Evolutionary conservation across 1,140 invertebrate species (phyloP).

Genomic region (Phortica variegata): DNA sequence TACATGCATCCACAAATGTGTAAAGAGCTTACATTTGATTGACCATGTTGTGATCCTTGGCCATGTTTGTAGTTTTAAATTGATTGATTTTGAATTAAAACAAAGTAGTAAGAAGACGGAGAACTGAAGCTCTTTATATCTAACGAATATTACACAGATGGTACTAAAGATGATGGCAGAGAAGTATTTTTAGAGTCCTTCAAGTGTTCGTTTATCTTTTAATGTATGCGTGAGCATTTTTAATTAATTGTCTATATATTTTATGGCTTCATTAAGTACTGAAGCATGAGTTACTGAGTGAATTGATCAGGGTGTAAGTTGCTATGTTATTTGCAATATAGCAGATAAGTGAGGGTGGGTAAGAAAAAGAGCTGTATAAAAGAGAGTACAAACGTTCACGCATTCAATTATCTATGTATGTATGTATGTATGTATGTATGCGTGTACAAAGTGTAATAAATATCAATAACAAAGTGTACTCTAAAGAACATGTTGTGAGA

Average conservation of each 20-base stretch:
- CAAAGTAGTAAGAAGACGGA: conserved; percentile 33
- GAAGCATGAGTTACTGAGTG: no score
- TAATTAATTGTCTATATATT: conserved; percentile 56
- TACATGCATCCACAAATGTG: background rate
- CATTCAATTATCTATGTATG: conserved; percentile 21
- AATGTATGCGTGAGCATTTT: conserved; percentile 32
- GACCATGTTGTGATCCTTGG: background rate
- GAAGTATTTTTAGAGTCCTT: background rate
- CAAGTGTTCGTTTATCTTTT: background rate
- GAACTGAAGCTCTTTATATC: conserved; percentile 45
- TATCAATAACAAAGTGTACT: conserved; percentile 54
- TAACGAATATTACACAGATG: conserved; percentile 19
- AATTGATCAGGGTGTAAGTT: no score
- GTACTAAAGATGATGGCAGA: background rate
- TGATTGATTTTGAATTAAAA: conserved; percentile 1
- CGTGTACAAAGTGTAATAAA: conserved; percentile 39
- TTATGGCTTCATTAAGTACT: conserved; percentile 56
- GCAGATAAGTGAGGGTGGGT: background rate
- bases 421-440: conserved; percentile 6
- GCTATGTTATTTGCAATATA: conserved; percentile 5
- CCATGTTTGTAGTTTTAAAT: no score
- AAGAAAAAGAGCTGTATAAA: background rate
- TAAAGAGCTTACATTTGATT: background rate
- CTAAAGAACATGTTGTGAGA: conserved; percentile 25
- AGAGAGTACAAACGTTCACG: background rate